phyloP scores from a whole-genome alignment of 2,797 vertebrate genomes.

The Tachyglossus aculeatus region DNA sequence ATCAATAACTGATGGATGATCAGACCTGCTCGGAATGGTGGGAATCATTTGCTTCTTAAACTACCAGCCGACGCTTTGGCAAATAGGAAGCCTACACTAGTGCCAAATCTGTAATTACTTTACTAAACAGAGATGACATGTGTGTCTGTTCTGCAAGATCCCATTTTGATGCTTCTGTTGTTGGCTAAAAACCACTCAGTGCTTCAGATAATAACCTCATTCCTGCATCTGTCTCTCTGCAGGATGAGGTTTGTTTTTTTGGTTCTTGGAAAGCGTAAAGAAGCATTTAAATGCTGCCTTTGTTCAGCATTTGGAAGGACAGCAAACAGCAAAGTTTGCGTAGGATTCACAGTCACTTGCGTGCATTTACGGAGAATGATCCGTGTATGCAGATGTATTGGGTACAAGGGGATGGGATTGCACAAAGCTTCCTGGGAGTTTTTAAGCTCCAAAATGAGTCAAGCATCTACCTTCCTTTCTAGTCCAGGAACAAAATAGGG shows the following conservation, averaged over 20 bases:
- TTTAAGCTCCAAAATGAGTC: too few species aligned
- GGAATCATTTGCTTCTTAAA: slow-evolving; percentile 66
- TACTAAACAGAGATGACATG: slow-evolving; percentile 50
- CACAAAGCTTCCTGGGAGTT: too few species aligned
- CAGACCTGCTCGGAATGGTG: slow-evolving; percentile 38
- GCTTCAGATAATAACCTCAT: slow-evolving; percentile 49
- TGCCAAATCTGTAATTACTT: slow-evolving; percentile 68
- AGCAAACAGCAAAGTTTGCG: not conserved
- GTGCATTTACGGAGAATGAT: not conserved
- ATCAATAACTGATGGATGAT: slow-evolving; percentile 52
- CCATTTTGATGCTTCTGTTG: slow-evolving; percentile 41
- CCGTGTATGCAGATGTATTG: not conserved
- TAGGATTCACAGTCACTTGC: not conserved
- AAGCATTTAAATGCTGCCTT: not conserved
- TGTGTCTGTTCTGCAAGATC: slow-evolving; percentile 47
- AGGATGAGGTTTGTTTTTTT: slow-evolving; percentile 38
- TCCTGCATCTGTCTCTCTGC: slow-evolving; percentile 55
- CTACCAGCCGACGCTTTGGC: slow-evolving; percentile 51
- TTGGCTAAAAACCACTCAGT: slow-evolving; percentile 40
- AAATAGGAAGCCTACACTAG: slow-evolving; percentile 39
- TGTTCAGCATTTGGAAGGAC: not conserved
- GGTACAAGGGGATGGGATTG: not conserved
- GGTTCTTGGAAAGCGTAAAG: slow-evolving; percentile 8
- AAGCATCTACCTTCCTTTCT: too few species aligned
- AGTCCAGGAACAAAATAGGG: too few species aligned